phyloP scores from a whole-genome alignment of 2,888 invertebrate species.

The Dasysyrphus albostriatus region DNA sequence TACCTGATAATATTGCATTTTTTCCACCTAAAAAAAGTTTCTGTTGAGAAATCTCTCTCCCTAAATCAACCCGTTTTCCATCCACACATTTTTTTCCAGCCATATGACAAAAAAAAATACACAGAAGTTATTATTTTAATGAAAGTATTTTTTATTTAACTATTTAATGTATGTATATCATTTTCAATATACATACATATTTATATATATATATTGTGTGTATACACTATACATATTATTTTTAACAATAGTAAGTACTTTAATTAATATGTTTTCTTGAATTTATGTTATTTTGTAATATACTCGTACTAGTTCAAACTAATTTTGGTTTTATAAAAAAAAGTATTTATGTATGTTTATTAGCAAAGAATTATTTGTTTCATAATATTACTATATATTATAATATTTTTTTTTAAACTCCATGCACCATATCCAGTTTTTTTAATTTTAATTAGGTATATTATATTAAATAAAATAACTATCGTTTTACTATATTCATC shows the following conservation, averaged over 20 bases:
- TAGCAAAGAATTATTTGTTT: conserved; percentile 62
- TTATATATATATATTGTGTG: conserved; percentile 59
- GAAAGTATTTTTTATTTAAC: conserved; percentile 55
- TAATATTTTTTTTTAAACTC: conserved; percentile 33
- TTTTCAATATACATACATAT: conserved; percentile 47
- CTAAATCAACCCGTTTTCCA: too few relatives aligned
- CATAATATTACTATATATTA: conserved; percentile 23
- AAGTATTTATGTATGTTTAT: conserved; percentile 55
- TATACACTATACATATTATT: conserved; percentile 56
- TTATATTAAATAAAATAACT: conserved; percentile 41
- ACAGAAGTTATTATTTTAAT: conserved; percentile 12
- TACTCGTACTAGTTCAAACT: conserved; percentile 65
- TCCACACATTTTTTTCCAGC: too few relatives aligned
- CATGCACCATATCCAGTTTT: conserved; percentile 26
- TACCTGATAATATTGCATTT: too few relatives aligned
- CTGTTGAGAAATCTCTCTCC: too few relatives aligned
- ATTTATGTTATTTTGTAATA: conserved; percentile 61
- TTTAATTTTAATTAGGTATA: background rate
- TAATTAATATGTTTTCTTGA: conserved; percentile 63
- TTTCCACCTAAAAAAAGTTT: too few relatives aligned
- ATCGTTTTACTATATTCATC: conserved; percentile 33
- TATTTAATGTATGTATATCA: conserved; percentile 75
- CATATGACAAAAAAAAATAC: background rate
- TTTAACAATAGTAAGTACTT: conserved; percentile 76
- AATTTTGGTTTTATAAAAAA: conserved; percentile 58